phyloP scores from a whole-genome alignment of 2,113 vertebrate species.

The Neoarius graeffei region DNA sequence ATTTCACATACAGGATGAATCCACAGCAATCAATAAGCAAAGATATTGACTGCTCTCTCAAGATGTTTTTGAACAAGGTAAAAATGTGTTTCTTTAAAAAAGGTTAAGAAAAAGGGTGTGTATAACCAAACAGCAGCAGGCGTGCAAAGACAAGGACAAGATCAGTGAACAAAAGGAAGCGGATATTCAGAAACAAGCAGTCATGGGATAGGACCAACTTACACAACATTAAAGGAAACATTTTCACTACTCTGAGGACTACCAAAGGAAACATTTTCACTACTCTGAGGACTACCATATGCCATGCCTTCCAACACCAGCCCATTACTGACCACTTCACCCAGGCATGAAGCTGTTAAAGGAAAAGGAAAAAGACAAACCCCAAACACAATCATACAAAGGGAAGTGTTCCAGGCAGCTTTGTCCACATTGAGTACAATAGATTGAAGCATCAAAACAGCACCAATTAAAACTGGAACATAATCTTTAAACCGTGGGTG shows the following conservation, averaged over 20 bases:
- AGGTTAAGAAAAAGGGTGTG: not conserved
- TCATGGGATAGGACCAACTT: not conserved
- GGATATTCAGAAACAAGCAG: not conserved
- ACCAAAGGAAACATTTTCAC: not conserved
- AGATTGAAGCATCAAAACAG: not conserved
- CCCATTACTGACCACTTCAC: not conserved
- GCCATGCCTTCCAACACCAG: not conserved
- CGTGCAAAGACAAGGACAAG: not conserved
- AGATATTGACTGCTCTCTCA: not conserved
- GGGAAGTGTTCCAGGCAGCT: not conserved
- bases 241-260: not conserved
- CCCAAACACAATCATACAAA: not conserved
- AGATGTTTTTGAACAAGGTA: not conserved
- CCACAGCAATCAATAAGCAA: not conserved
- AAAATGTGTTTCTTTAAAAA: not conserved
- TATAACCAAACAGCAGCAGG: not conserved
- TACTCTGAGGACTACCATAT: not conserved
- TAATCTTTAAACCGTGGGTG: too few species aligned
- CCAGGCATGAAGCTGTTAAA: not conserved
- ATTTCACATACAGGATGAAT: not conserved
- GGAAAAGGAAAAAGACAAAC: not conserved
- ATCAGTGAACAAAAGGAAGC: not conserved
- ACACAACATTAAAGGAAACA: not conserved
- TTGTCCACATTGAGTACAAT: not conserved
- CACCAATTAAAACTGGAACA: not conserved